These are phyloP conservation scores for Watsonalla binaria DNA, from an alignment of 2,888 invertebrate species.

Conservation along the genomic window DNA sequence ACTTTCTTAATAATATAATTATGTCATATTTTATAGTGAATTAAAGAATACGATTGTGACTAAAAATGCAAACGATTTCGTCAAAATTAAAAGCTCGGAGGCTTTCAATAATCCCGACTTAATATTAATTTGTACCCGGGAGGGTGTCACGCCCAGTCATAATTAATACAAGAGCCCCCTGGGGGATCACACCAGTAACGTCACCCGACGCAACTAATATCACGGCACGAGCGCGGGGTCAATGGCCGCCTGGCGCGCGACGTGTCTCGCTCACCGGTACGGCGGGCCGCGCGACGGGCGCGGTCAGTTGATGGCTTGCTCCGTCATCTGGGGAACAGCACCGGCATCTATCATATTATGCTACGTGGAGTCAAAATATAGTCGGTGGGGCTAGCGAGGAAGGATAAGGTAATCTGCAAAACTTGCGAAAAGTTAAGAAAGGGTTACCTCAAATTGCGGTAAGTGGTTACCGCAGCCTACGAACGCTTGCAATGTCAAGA, in stretches of 20 bases:
- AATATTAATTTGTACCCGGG: neutral
- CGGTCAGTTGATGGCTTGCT: neutral
- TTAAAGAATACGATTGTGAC: constrained; percentile 15
- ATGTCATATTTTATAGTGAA: constrained; percentile 7
- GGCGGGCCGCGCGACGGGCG: neutral
- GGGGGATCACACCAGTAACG: neutral
- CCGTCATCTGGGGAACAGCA: neutral
- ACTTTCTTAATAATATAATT: constrained; percentile 17
- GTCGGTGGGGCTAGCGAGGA: too few species aligned
- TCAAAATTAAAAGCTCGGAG: neutral
- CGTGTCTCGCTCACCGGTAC: too few species aligned
- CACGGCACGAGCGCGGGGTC: neutral
- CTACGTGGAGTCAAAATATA: too few species aligned
- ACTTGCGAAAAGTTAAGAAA: too few species aligned
- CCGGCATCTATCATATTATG: neutral
- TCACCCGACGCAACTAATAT: neutral
- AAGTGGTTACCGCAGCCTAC: too few species aligned
- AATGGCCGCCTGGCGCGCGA: too few species aligned
- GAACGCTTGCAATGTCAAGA: too few species aligned
- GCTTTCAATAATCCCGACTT: neutral
- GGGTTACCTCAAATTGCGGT: too few species aligned
- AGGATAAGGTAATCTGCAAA: too few species aligned
- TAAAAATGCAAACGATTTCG: constrained; percentile 23
- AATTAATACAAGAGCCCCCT: neutral
- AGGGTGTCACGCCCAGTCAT: neutral